Evolutionary conservation across 2,797 vertebrate species (phyloP), one percentile per base, ranked within the genome.

Genomic region (Hephaestus fuliginosus): DNA sequence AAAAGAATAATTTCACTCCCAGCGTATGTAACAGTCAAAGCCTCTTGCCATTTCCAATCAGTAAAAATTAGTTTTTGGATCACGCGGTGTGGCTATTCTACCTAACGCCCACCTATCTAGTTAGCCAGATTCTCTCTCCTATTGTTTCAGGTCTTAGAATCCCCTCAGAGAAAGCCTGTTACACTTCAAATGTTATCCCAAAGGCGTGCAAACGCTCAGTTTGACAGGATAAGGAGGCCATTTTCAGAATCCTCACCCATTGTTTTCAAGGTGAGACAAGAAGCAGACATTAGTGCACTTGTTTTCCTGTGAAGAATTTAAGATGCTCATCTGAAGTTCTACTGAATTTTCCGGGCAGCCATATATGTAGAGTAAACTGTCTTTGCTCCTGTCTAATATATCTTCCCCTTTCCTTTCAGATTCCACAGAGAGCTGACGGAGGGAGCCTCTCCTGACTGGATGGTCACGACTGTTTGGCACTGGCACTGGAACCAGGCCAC

Each of bases 51-150:
- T 76, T 58, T 57, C 83, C 78, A 64, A 33, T 77, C 84, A 51
- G 88, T 88, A 91, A 94, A 94, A 1, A 85, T 93, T 88, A 88
- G 91, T 65, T 70, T 79, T 74, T 86, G 90, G 89, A 89, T 74
- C 78, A 33, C 83, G 71, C 7, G 52, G 61, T 67, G 74, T 71
- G 78, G 81, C 76, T 83, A 28, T 61, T 86, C 82, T 80, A 72
- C 80, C 86, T 76, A 90, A 92, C 86, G 78, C 88, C 86, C 83
- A 80, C 86, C 88, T 88, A 89, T 88, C 86, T 85, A 88, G 87
- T 87, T 87, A 74, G 77, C 65, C 87, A 85, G 74, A 89, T 82
- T 84, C 44, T 74, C 57, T 60, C 63, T 64, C 70, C 80, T 66
- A 80, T 88, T 88, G 88, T 92, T 76, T 84, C 76, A 46, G 80